These are phyloP conservation scores for Ispidina picta DNA, from an alignment of 2,797 vertebrate species.

Conservation along the genomic window DNA sequence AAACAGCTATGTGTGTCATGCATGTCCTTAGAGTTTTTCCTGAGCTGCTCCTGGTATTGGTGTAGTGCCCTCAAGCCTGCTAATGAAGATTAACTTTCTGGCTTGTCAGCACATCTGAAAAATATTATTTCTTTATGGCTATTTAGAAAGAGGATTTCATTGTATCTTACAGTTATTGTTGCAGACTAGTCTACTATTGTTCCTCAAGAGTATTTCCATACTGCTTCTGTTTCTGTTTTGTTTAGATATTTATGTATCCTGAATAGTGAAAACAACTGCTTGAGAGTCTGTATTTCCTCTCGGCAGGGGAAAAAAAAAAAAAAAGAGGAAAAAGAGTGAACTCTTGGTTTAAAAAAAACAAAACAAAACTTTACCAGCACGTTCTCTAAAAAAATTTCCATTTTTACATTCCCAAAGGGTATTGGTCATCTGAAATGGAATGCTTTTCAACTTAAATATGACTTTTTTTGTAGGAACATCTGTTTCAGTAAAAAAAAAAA, in stretches of 20 bases:
- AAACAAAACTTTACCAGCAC: not conserved
- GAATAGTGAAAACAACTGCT: not conserved
- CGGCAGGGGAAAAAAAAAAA: not conserved
- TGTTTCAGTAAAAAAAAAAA: not conserved
- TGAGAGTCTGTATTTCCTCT: not conserved
- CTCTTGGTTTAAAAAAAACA: not conserved
- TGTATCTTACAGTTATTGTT: not conserved
- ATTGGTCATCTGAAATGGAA: not conserved
- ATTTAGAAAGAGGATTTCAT: not conserved
- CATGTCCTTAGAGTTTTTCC: not conserved
- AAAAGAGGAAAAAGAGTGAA: not conserved
- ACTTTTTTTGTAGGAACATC: not conserved
- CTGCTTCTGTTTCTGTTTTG: not conserved
- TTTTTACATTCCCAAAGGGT: not conserved
- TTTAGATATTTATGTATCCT: not conserved
- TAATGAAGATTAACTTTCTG: not conserved
- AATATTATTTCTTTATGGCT: not conserved
- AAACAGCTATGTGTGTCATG: not conserved
- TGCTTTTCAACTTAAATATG: not conserved
- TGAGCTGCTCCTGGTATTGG: not conserved
- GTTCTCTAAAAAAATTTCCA: not conserved
- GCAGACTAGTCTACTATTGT: not conserved
- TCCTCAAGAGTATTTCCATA: not conserved
- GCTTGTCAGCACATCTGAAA: not conserved
- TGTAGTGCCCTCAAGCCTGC: not conserved